Evolutionary conservation across 2,113 vertebrate species (phyloP).

Genomic region (Chrysochloris asiatica): DNA sequence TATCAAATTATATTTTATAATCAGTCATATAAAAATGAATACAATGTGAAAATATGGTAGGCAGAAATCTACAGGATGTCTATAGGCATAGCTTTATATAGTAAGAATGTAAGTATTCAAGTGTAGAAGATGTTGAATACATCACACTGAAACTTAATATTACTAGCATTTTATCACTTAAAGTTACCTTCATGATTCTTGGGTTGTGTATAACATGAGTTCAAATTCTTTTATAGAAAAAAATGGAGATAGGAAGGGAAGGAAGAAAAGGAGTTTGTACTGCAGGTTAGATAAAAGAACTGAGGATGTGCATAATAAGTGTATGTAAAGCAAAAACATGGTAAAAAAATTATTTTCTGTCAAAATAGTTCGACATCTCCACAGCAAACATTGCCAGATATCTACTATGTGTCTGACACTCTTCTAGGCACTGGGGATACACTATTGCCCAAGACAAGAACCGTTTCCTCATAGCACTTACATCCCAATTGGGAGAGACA

Average conservation of each 20-base stretch:
- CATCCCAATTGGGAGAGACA: not conserved
- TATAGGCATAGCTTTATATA: not conserved
- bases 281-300: not conserved
- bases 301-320: not conserved
- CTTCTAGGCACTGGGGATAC: not conserved
- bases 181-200: not conserved
- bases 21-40: slow-evolving; percentile 4
- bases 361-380: not conserved
- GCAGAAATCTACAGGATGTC: not conserved
- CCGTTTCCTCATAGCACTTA: not conserved
- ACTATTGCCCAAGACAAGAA: not conserved
- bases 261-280: not conserved
- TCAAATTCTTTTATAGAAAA: slow-evolving; percentile 17
- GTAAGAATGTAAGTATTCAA: not conserved
- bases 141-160: not conserved
- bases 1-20: slow-evolving; percentile 15
- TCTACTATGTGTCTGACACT: not conserved
- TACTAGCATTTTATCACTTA: not conserved
- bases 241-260: not conserved
- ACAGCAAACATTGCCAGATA: not conserved
- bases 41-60: not conserved
- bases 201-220: not conserved
- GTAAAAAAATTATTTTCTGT: not conserved
- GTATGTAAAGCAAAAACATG: not conserved
- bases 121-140: not conserved